Base-by-base conservation (phyloP, 2,888 invertebrate genomes). In the Sphinx pinastri region DNA sequence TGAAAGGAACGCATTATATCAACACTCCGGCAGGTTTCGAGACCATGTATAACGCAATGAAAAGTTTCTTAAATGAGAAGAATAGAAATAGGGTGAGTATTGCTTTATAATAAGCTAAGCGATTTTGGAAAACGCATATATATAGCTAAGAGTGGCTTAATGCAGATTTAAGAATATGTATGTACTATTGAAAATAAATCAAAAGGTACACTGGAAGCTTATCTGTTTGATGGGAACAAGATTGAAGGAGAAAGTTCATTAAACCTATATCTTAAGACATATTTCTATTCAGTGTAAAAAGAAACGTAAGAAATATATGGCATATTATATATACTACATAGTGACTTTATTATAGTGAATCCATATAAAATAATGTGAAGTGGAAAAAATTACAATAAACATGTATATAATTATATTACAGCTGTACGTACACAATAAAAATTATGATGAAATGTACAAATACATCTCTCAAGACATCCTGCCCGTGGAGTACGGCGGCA, bases 401-500 rank as follows among this genome's bases (percentile, higher is more conserved):
- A 38, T 7, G 10, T 3, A 5, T 60, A 14, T 11, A n/a, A 45
- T 0, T 19, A 13, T 63, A 13, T 78, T 91, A 75, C 82, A 95
- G 94, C 77, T 95, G 2, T 90, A 87, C 78, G 91, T 95, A 0
- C 95, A 95, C 75, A 94, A 93, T 71, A 94, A 94, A 76, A 88
- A 95, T 76, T 88, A 94, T 71, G 94, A 95, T 0, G 94, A 94
- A 38, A 87, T 96, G 68, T 95, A 95, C 77, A 88, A 95, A 76
- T 79, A 91, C 67, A 89, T 96, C 25, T 95, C 96, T 0, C 93
- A 94, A 75, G 90, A 94, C 3, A 87, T 95, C 59, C 85, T 96
- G 63, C 96, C 96, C 0, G 84, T 83, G 11, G 96, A 96, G 81
- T 96, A 96, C 79, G 96, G 96, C 13, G 96, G 96, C 0, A 91